phyloP scores from a whole-genome alignment of 1,140 invertebrate genomes.

The Bombus waltoni region DNA sequence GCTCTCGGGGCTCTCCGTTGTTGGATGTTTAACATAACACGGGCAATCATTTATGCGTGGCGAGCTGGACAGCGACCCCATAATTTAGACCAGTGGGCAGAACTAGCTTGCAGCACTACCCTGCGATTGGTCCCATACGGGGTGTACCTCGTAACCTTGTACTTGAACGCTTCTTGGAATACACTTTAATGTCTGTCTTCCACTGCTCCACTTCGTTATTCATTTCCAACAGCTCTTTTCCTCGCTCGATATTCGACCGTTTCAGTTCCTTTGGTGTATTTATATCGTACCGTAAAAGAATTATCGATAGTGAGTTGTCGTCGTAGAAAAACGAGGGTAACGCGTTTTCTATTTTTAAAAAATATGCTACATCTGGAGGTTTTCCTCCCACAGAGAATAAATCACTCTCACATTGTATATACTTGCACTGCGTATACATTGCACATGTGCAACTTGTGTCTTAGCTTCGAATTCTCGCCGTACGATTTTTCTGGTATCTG shows the following conservation, averaged over 20 bases:
- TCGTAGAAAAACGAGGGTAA: background rate
- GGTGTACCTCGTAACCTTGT: slow-evolving; percentile 60
- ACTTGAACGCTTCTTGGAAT: slow-evolving; percentile 44
- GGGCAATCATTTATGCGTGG: slow-evolving; percentile 82
- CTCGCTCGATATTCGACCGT: background rate
- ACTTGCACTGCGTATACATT: no score
- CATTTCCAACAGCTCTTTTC: background rate
- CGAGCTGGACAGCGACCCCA: slow-evolving; percentile 79
- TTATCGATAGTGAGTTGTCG: background rate
- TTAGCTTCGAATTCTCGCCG: no score
- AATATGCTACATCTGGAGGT: no score
- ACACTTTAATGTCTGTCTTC: background rate
- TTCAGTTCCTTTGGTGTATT: no score
- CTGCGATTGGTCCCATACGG: slow-evolving; percentile 72
- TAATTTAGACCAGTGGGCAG: slow-evolving; percentile 80
- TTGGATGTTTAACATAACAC: slow-evolving; percentile 82
- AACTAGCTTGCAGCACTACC: slow-evolving; percentile 73
- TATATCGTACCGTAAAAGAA: background rate
- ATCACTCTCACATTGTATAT: no score
- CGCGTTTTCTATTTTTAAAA: background rate
- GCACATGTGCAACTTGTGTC: no score
- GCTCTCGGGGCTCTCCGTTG: slow-evolving; percentile 58
- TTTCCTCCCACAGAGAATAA: no score
- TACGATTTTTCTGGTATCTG: no score
- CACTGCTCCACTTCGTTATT: background rate